Evolutionary conservation across 2,888 invertebrate genomes (phyloP), one percentile per base, ranked within the genome.

Genomic region (Heteropelma amictum): DNA sequence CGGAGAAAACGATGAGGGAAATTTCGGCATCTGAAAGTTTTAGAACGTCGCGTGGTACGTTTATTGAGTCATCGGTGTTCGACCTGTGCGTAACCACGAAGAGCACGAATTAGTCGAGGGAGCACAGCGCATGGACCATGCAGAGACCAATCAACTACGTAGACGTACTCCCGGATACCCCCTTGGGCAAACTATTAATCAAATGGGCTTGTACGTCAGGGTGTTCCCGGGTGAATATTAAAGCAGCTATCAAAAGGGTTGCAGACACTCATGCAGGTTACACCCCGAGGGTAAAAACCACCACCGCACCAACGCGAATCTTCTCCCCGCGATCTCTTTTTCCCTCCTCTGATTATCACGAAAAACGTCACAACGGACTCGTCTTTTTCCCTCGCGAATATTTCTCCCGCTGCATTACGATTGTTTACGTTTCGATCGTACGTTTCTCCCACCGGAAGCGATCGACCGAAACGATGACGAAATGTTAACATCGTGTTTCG

Each of bases 171-270:
- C n/a, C n/a, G 63, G 7, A 26, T 23, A 69, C 28, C 53, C 75
- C 70, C 75, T 21, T 71, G 75, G 71, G 75, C 56, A 75, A 75
- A 75, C 79, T 82, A 81, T 84, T 84, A 84, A 86, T 83, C 82
- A 82, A 77, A 77, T 77, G 81, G 81, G 82, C 79, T 83, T 81
- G 84, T 84, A 81, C 78, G 72, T 21, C 65, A 54, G 64, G 72
- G 77, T 76, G 80, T 80, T 80, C 61, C n/a, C 77, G 80, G 81
- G 74, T 83, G 84, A 85, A 86, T 85, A 84, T 83, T 84, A 80
- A 82, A 85, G 78, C 77, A 80, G 78, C 54, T 76, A 74, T 81
- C 80, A 76, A 76, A 82, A 80, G 85, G 85, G 84, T 84, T 81
- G 78, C 67, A 63, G 51, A 53, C 78, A 77, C 73, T 74, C 70